These are phyloP conservation scores for Melipona beecheii DNA, from an alignment of 2,888 invertebrate genomes.

Conservation along the genomic window DNA sequence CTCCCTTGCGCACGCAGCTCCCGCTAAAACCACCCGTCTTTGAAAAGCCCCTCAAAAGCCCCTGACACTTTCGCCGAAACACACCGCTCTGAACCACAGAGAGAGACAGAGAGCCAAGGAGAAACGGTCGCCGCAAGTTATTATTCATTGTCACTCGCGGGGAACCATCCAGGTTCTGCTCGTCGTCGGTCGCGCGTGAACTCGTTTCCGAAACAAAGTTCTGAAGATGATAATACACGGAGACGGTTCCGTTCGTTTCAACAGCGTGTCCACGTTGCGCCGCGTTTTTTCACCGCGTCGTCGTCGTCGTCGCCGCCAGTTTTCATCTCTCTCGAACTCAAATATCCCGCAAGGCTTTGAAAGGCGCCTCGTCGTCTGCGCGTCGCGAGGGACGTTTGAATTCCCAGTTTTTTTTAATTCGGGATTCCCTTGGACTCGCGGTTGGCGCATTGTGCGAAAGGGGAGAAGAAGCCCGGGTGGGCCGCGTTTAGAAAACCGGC, in stretches of 20 bases:
- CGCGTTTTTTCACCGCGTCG: background rate
- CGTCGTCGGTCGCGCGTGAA: background rate
- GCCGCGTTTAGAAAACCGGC: conserved; percentile 38
- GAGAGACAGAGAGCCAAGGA: background rate
- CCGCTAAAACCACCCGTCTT: background rate
- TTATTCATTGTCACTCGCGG: background rate
- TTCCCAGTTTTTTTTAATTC: conserved; percentile 42
- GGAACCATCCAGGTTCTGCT: too few relatives aligned
- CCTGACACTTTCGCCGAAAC: background rate
- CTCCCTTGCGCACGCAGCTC: background rate
- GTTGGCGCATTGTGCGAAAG: conserved; percentile 23
- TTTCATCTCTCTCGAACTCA: conserved; percentile 15
- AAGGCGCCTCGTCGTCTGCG: conserved; percentile 17
- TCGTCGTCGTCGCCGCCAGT: too few relatives aligned
- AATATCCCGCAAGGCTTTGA: background rate
- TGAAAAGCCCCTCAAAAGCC: background rate
- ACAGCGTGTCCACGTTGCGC: background rate
- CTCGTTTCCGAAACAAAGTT: background rate
- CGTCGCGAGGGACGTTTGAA: conserved; percentile 38
- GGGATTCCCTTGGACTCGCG: conserved; percentile 12
- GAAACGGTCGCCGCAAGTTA: background rate
- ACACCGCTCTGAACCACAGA: background rate
- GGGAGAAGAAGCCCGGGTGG: background rate
- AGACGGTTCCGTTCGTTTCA: background rate
- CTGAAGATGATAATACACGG: background rate